Percentiles rank a stretch among this genome's conserved stretches.
Conservation (phyloP, 2,797 vertebrate genomes). For the Pangasius macronema region DNA sequence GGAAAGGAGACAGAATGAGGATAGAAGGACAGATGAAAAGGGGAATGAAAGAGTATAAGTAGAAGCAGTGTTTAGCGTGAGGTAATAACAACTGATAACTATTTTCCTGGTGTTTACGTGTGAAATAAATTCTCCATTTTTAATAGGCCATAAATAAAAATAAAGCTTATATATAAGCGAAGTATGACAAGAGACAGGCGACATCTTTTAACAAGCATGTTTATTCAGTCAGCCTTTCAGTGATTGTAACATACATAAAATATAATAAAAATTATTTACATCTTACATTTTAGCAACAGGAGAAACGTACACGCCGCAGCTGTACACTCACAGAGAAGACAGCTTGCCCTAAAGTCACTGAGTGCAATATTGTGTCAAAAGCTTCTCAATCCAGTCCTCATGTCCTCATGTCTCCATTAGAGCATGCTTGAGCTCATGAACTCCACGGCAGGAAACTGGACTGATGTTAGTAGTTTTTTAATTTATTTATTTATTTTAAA, state of each 20-base stretch:
- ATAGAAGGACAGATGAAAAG: too few relatives aligned
- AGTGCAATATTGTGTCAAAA: slow-evolving; percentile 60
- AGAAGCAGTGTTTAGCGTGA: background rate
- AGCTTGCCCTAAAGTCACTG: slow-evolving; percentile 38
- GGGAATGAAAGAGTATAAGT: too few relatives aligned
- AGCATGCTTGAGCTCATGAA: too few relatives aligned
- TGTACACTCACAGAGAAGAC: background rate
- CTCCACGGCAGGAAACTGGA: background rate
- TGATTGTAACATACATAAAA: slow-evolving; percentile 73
- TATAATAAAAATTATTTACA: slow-evolving; percentile 75
- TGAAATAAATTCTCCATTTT: background rate
- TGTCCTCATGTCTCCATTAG: background rate
- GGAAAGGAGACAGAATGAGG: too few relatives aligned
- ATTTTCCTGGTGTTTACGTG: background rate
- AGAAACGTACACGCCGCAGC: slow-evolving; percentile 61
- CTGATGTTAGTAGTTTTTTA: background rate
- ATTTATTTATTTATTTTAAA: background rate
- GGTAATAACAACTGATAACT: background rate
- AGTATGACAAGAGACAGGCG: slow-evolving; percentile 50
- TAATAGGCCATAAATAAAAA: background rate
- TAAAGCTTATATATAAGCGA: background rate
- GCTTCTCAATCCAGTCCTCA: background rate
- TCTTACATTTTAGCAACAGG: slow-evolving; percentile 57
- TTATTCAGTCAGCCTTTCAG: slow-evolving; percentile 56
- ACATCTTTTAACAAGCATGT: slow-evolving; percentile 58